These are phyloP conservation scores for Dolichopus griseipennis DNA, from an alignment of 2,888 invertebrate species.

Conservation along the genomic window DNA sequence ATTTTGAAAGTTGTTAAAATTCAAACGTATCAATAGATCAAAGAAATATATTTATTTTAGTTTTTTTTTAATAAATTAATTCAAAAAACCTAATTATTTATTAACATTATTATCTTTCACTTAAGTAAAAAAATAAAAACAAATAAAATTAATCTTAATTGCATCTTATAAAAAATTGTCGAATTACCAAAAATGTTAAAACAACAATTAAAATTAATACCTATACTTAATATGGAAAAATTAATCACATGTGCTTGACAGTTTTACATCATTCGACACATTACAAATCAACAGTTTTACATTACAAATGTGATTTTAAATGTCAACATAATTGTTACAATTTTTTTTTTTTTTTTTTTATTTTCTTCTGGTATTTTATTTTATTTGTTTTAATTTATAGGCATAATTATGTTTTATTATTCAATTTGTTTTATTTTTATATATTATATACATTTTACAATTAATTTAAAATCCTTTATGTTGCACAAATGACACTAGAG, in stretches of 20 bases:
- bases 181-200: neutral
- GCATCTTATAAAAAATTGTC: neutral
- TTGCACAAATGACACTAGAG: no score
- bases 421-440: no score
- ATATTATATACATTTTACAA: no score
- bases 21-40: no score
- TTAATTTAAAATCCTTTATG: no score
- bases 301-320: neutral
- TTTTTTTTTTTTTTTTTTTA: neutral
- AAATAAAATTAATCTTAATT: neutral
- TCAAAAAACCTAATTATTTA: no score
- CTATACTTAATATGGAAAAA: neutral
- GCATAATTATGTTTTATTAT: no score
- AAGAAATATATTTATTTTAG: no score
- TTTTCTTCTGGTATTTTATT: no score
- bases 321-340: neutral
- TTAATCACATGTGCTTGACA: slow-evolving; percentile 1
- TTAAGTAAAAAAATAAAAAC: neutral
- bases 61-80: no score
- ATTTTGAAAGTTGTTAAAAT: no score
- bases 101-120: neutral
- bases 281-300: neutral
- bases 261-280: neutral
- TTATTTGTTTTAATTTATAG: no score
- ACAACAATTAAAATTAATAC: neutral